These are phyloP conservation scores for Crotalus horridus DNA, from an alignment of 2,113 vertebrate genomes.

Conservation along the genomic window DNA sequence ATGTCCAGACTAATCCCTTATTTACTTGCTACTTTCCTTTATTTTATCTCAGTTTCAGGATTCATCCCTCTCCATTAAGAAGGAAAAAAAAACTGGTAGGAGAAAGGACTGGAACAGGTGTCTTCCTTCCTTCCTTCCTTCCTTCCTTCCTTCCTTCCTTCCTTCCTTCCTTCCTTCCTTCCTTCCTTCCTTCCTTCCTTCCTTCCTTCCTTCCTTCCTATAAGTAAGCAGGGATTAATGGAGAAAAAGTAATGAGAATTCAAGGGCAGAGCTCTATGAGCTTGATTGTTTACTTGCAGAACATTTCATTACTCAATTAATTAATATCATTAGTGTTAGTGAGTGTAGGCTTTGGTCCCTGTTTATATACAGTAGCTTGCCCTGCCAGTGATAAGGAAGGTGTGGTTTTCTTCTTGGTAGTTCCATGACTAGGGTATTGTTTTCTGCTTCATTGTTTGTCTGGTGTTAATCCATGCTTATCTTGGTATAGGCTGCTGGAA, in stretches of 20 bases:
- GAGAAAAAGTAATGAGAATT: background rate
- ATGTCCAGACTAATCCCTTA: background rate
- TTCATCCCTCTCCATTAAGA: background rate
- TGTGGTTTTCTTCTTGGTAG: background rate
- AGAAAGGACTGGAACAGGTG: background rate
- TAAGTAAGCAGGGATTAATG: background rate
- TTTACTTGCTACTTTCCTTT: background rate
- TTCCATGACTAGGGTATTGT: background rate
- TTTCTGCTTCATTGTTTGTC: background rate
- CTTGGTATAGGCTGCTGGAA: background rate
- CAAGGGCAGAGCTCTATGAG: background rate
- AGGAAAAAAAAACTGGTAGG: background rate
- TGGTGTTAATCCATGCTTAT: background rate
- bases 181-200: background rate
- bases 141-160: background rate
- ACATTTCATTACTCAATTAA: background rate
- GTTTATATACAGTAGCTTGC: background rate
- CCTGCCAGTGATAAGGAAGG: background rate
- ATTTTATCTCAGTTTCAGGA: background rate
- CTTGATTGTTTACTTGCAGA: background rate
- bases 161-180: background rate
- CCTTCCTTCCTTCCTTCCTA: background rate
- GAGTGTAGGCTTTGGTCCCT: background rate
- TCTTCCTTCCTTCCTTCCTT: background rate
- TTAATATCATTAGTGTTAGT: background rate